Percentiles rank a stretch among this genome's conserved stretches.
phyloP scores from a whole-genome alignment of 2,797 vertebrate species.

The Tokudaia muenninki region DNA sequence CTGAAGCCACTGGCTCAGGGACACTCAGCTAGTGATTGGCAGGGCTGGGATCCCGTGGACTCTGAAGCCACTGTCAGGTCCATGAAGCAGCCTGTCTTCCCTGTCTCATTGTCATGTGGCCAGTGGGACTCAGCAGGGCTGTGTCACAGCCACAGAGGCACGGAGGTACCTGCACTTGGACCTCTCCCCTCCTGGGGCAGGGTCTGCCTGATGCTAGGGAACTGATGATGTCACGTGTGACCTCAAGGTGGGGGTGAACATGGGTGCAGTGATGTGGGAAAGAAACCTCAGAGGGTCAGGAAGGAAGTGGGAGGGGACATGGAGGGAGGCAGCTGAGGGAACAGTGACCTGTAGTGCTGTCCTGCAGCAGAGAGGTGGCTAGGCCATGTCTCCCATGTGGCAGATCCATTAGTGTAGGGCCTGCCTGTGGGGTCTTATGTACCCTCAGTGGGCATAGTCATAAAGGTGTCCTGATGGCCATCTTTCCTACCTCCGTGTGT shows the following conservation, averaged over 20 bases:
- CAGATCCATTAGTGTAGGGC: neutral
- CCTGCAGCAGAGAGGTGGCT: neutral
- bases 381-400: fast-evolving
- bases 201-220: neutral
- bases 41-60: fast-evolving
- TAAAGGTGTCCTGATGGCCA: neutral
- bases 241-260: too few relatives aligned
- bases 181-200: fast-evolving
- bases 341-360: neutral
- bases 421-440: neutral
- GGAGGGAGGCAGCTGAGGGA: neutral
- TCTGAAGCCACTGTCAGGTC: neutral
- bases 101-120: neutral
- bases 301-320: neutral
- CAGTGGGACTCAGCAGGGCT: fast-evolving
- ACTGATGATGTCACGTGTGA: neutral
- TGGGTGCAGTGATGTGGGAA: neutral
- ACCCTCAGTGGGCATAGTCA: fast-evolving
- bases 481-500: fast-evolving
- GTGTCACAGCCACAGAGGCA: neutral
- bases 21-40: fast-evolving
- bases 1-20: neutral
- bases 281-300: too few relatives aligned
- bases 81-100: neutral
- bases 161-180: neutral